These are phyloP conservation scores for Gorsachius magnificus DNA, from an alignment of 2,797 vertebrate genomes.

Conservation along the genomic window DNA sequence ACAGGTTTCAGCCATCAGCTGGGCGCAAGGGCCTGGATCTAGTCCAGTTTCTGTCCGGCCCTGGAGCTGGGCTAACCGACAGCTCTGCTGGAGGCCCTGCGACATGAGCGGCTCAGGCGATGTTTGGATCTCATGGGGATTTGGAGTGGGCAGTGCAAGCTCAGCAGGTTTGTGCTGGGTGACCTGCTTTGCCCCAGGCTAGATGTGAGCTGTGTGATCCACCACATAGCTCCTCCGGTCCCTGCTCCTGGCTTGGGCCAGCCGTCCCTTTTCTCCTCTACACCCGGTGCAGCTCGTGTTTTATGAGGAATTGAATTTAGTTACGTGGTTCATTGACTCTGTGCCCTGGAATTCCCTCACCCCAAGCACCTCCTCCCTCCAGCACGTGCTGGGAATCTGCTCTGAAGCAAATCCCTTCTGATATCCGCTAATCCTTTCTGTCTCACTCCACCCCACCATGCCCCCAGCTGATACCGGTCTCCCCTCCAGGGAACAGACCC, in stretches of 20 bases:
- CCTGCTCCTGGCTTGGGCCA: background rate
- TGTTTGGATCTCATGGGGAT: background rate
- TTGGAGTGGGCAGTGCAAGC: background rate
- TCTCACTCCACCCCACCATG: background rate
- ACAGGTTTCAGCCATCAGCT: slow-evolving; percentile 50
- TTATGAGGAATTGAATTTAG: slow-evolving; percentile 46
- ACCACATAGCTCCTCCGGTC: background rate
- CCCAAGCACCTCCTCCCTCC: slow-evolving; percentile 13
- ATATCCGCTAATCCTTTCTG: slow-evolving; percentile 34
- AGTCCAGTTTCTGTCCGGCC: slow-evolving; percentile 9
- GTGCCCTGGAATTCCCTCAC: slow-evolving; percentile 58
- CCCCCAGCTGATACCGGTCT: background rate
- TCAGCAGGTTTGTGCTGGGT: background rate
- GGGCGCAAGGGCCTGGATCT: slow-evolving; percentile 8
- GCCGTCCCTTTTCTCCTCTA: background rate
- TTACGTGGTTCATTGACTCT: slow-evolving; percentile 39
- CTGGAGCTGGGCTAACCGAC: background rate
- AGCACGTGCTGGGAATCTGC: slow-evolving; percentile 45
- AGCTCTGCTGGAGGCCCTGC: background rate
- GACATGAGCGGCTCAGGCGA: background rate
- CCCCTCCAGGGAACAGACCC: background rate
- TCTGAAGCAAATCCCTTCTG: slow-evolving; percentile 49
- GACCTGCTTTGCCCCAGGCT: slow-evolving; percentile 4
- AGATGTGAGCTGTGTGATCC: background rate
- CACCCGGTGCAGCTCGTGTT: background rate